Percentiles rank a stretch among this genome's conserved stretches.
phyloP scores from a whole-genome alignment of 2,797 vertebrate species.

The Balearica regulorum region DNA sequence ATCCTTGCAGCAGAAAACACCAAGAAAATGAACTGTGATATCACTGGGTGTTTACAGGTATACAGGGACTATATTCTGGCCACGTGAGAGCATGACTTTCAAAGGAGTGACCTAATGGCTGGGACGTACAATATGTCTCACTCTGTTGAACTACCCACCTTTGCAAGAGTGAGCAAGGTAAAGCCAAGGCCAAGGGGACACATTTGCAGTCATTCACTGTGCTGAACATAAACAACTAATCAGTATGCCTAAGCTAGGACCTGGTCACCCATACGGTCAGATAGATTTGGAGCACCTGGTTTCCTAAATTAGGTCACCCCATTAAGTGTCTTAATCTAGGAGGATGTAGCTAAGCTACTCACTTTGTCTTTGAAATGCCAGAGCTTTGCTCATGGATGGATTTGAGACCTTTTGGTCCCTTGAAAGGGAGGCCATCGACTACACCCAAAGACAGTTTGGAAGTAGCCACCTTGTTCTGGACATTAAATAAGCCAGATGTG shows the following conservation, averaged over 20 bases:
- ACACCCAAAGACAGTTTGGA: not conserved
- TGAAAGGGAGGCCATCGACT: not conserved
- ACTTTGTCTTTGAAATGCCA: not conserved
- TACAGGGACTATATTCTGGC: not conserved
- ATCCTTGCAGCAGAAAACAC: not conserved
- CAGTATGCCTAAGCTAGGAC: not conserved
- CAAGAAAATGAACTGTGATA: not conserved
- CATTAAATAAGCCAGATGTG: not conserved
- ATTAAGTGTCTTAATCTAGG: not conserved
- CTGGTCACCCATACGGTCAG: not conserved
- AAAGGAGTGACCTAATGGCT: not conserved
- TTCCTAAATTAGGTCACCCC: not conserved
- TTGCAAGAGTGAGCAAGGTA: not conserved
- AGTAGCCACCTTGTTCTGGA: not conserved
- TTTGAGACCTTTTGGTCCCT: not conserved
- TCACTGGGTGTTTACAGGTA: not conserved
- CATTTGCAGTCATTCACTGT: not conserved
- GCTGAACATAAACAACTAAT: not conserved
- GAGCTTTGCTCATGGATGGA: not conserved
- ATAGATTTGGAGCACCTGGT: not conserved
- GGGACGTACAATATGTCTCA: accelerated
- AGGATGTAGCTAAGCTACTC: not conserved
- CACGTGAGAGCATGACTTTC: not conserved
- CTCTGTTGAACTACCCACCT: not conserved
- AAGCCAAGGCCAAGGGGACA: not conserved